These are phyloP conservation scores for Pteropus alecto DNA, from an alignment of 2,113 vertebrate species.

Conservation along the genomic window DNA sequence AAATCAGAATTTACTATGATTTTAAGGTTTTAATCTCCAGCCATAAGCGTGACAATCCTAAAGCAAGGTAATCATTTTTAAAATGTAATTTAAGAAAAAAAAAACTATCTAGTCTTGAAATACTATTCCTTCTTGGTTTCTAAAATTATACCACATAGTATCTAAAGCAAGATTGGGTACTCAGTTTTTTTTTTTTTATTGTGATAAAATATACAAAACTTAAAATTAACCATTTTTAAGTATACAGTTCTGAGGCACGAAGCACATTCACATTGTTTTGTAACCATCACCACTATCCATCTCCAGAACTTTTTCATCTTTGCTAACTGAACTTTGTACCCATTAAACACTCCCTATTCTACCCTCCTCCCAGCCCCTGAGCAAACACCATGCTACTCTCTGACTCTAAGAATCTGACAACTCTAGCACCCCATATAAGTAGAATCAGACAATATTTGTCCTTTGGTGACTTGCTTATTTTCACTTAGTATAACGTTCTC, in stretches of 20 bases:
- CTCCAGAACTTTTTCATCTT: not conserved
- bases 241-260: not conserved
- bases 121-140: not conserved
- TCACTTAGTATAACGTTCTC: not conserved
- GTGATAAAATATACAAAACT: not conserved
- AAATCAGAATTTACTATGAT: not conserved
- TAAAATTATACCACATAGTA: constrained; percentile 4
- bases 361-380: not conserved
- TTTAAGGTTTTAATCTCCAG: constrained; percentile 26
- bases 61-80: not conserved
- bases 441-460: not conserved
- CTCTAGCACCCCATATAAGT: not conserved
- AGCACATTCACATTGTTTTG: not conserved
- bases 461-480: not conserved
- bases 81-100: not conserved
- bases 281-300: not conserved
- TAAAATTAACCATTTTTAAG: not conserved
- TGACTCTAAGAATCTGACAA: not conserved
- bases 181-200: not conserved
- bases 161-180: not conserved
- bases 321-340: not conserved
- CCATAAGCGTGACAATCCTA: not conserved
- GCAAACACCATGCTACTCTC: not conserved
- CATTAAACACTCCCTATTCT: not conserved
- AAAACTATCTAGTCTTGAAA: not conserved